Evolutionary conservation across 2,113 vertebrate genomes (phyloP).

Genomic region (Camelus dromedarius): DNA sequence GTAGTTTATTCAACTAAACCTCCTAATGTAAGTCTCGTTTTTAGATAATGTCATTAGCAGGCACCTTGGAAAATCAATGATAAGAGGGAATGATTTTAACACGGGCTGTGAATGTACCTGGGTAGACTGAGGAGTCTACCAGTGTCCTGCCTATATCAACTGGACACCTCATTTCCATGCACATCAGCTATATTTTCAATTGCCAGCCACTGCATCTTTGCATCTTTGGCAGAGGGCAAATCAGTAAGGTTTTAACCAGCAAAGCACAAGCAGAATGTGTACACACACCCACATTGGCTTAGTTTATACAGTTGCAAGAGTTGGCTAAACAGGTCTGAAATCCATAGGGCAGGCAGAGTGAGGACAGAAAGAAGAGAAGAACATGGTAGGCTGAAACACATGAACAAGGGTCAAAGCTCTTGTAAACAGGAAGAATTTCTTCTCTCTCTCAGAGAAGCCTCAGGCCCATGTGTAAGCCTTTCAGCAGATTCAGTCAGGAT

Average conservation of each 20-base stretch:
- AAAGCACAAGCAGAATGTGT: not conserved
- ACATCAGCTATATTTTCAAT: not conserved
- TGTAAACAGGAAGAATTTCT: not conserved
- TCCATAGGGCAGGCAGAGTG: not conserved
- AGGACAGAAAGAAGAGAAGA: not conserved
- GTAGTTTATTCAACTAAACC: not conserved
- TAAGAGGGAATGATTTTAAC: not conserved
- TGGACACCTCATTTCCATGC: not conserved
- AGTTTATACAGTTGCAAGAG: not conserved
- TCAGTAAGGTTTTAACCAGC: not conserved
- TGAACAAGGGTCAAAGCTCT: not conserved
- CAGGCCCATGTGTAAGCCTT: not conserved
- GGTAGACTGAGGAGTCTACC: not conserved
- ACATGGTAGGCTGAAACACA: fast-evolving
- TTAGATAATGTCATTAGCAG: not conserved
- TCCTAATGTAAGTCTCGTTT: not conserved
- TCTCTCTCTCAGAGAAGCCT: not conserved
- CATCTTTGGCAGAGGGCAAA: not conserved
- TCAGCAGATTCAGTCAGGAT: not conserved
- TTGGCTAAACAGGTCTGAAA: not conserved
- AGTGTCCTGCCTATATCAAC: not conserved
- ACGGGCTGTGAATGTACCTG: not conserved
- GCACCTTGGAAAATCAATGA: not conserved
- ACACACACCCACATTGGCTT: not conserved
- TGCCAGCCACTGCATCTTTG: not conserved